A percentile compares a stretch with the other conserved stretches of the same genome.
Evolutionary conservation across 2,797 vertebrate species (phyloP).

Genomic region (Dicrostonyx torquatus): DNA sequence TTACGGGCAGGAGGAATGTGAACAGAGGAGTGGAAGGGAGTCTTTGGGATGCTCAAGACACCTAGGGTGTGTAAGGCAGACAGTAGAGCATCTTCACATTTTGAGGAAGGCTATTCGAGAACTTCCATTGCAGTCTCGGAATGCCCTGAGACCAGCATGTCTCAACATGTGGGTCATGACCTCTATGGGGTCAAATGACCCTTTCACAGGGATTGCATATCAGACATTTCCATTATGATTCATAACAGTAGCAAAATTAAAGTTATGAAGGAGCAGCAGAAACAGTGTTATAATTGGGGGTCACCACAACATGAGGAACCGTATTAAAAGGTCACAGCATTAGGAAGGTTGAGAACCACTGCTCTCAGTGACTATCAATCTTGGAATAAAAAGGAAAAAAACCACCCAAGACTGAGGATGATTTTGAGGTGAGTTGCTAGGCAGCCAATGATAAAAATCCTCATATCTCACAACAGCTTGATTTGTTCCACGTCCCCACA

Average conservation of each 20-base stretch:
- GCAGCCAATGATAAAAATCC: neutral
- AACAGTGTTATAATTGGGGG: neutral
- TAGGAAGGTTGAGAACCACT: neutral
- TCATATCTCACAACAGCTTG: neutral
- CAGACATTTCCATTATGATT: neutral
- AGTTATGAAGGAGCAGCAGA: neutral
- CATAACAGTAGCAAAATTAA: neutral
- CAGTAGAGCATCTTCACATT: neutral
- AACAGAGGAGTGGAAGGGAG: neutral
- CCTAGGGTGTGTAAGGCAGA: neutral
- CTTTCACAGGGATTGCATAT: neutral
- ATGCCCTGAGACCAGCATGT: neutral
- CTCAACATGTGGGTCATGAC: neutral
- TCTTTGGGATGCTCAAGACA: neutral
- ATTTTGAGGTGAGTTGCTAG: neutral
- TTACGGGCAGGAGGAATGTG: neutral
- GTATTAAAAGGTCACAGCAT: neutral
- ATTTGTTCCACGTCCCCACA: neutral
- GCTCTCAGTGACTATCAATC: neutral
- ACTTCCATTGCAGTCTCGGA: neutral
- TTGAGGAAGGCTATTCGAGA: neutral
- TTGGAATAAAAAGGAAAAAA: neutral
- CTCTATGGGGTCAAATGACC: neutral
- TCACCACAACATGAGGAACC: neutral
- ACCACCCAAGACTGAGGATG: neutral